These are phyloP conservation scores for Acanthopagrus latus DNA, from an alignment of 2,797 vertebrate species.

Conservation along the genomic window DNA sequence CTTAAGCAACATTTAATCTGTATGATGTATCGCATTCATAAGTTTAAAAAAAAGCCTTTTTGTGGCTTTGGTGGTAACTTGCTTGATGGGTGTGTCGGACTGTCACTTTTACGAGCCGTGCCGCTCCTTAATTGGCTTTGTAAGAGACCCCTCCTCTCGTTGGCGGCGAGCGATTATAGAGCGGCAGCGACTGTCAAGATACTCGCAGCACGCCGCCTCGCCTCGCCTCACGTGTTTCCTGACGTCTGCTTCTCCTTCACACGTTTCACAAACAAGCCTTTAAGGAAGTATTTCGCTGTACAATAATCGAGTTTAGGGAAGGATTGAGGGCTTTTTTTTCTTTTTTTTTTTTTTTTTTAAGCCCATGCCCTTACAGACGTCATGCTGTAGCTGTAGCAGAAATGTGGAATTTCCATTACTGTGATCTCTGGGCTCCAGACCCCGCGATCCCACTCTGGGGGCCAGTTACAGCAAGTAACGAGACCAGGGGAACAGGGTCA, in stretches of 20 bases:
- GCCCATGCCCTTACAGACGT: slow-evolving; percentile 61
- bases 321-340: slow-evolving; percentile 17
- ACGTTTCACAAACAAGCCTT: not conserved
- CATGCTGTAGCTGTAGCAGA: slow-evolving; percentile 63
- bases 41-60: not conserved
- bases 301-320: slow-evolving; percentile 28
- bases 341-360: slow-evolving; percentile 7
- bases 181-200: slow-evolving; percentile 44
- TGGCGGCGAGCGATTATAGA: slow-evolving; percentile 44
- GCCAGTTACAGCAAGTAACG: slow-evolving; percentile 85
- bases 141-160: slow-evolving; percentile 58
- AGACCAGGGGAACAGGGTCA: slow-evolving; percentile 81
- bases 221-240: slow-evolving; percentile 28
- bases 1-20: not conserved
- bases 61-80: slow-evolving; percentile 41
- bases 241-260: slow-evolving; percentile 27
- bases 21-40: not conserved
- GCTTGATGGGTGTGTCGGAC: slow-evolving; percentile 58
- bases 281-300: slow-evolving; percentile 28
- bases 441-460: slow-evolving; percentile 81
- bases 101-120: slow-evolving; percentile 69
- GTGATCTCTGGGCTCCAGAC: slow-evolving; percentile 75
- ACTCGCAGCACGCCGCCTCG: slow-evolving; percentile 34
- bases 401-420: slow-evolving; percentile 85
- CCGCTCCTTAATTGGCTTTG: slow-evolving; percentile 69